phyloP scores from a whole-genome alignment of 2,888 invertebrate species.

The Diaphora mendica region DNA sequence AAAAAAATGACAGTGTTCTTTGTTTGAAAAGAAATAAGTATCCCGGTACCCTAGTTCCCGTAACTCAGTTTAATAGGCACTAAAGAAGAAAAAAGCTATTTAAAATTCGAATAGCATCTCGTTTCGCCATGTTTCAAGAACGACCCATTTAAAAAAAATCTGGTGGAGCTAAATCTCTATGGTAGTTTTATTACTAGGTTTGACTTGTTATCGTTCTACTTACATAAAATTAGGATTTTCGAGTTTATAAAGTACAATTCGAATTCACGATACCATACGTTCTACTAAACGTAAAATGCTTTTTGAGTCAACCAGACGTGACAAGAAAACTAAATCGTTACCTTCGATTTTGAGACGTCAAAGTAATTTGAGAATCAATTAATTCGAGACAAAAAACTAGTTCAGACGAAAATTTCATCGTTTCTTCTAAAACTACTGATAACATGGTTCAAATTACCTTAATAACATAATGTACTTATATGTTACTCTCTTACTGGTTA shows the following conservation, averaged over 20 bases:
- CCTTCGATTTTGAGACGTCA: background rate
- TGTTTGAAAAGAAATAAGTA: background rate
- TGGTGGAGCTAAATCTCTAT: slow-evolving; percentile 42
- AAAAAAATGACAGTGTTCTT: background rate
- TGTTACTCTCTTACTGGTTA: slow-evolving; percentile 6
- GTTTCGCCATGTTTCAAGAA: slow-evolving; percentile 18
- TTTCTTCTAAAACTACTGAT: background rate
- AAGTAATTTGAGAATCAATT: background rate
- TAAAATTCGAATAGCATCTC: slow-evolving; percentile 41
- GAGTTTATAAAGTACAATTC: slow-evolving; percentile 35
- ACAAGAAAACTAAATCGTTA: background rate
- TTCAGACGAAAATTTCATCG: background rate
- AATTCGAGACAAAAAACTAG: background rate
- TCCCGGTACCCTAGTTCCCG: background rate
- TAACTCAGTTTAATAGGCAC: background rate
- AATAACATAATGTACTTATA: background rate
- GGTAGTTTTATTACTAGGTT: slow-evolving; percentile 33
- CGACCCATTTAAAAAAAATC: slow-evolving; percentile 23
- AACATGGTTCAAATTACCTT: background rate
- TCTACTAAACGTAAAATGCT: slow-evolving; percentile 31
- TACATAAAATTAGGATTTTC: slow-evolving; percentile 36
- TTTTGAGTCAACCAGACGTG: slow-evolving; percentile 23
- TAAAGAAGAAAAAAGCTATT: slow-evolving; percentile 12
- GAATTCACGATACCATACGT: slow-evolving; percentile 37
- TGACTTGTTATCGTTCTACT: slow-evolving; percentile 41